phyloP scores from a whole-genome alignment of 2,888 invertebrate species.

The Petrolisthes cinctipes region DNA sequence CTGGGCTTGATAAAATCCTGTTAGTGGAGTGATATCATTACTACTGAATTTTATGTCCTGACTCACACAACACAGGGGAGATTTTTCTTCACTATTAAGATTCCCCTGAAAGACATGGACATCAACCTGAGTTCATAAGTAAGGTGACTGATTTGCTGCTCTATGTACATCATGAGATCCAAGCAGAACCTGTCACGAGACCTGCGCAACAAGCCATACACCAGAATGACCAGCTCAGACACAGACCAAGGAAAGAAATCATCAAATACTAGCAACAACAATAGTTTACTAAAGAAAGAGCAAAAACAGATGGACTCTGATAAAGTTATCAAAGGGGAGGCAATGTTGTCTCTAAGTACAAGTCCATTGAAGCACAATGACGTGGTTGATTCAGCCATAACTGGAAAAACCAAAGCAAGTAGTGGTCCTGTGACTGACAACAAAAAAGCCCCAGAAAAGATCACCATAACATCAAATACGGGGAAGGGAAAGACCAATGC shows the following conservation, averaged over 20 bases:
- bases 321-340: background rate
- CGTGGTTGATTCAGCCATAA: background rate
- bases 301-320: background rate
- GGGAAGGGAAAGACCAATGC: background rate
- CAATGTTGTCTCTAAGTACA: background rate
- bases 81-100: too few relatives aligned
- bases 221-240: background rate
- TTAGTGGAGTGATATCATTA: too few relatives aligned
- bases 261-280: background rate
- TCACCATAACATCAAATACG: slow-evolving; percentile 11
- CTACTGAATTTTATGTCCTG: too few relatives aligned
- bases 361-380: background rate
- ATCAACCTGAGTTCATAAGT: too few relatives aligned
- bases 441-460: background rate
- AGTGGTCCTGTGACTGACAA: background rate
- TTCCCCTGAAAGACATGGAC: too few relatives aligned
- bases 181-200: slow-evolving; percentile 17
- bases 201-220: background rate
- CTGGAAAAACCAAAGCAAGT: background rate
- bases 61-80: too few relatives aligned
- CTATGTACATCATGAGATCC: slow-evolving; percentile 21
- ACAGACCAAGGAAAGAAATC: background rate
- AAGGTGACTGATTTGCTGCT: background rate
- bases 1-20: too few relatives aligned
- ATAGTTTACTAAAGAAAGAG: background rate